phyloP scores from a whole-genome alignment of 2,888 invertebrate species.

The Tipula unca region DNA sequence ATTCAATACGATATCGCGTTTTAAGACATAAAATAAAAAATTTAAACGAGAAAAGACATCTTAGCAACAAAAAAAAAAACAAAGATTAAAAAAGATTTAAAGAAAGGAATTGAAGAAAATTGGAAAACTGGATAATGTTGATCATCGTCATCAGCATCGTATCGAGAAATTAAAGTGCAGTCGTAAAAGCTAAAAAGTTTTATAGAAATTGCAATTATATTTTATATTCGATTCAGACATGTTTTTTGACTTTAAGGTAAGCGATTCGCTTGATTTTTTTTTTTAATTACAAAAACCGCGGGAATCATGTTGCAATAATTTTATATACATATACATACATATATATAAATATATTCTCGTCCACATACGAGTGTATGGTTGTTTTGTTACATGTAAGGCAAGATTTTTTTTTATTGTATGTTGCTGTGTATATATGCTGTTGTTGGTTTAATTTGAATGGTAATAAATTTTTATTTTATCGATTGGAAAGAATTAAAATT shows the following conservation, averaged over 20 bases:
- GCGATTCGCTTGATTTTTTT: neutral
- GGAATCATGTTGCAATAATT: neutral
- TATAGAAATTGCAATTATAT: conserved; percentile 14
- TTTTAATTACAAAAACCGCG: conserved; percentile 8
- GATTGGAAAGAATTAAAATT: neutral
- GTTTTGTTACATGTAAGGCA: neutral
- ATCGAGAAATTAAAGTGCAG: conserved; percentile 8
- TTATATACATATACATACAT: neutral
- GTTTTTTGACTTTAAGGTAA: neutral
- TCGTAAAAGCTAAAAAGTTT: neutral
- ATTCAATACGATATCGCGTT: neutral
- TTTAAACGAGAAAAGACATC: neutral
- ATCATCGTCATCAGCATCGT: conserved; percentile 8
- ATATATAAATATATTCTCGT: neutral
- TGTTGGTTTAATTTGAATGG: conserved; percentile 8
- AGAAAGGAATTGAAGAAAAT: conserved; percentile 14
- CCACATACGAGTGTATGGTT: neutral
- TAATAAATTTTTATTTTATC: neutral
- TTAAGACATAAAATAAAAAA: neutral
- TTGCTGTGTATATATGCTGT: neutral
- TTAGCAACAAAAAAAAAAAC: neutral
- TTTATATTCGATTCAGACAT: neutral
- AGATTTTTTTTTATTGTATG: neutral
- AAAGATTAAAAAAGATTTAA: conserved; percentile 14
- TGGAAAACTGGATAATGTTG: neutral